phyloP scores from a whole-genome alignment of 1,140 invertebrate species.

The Pseudomyrmex flavicornis region DNA sequence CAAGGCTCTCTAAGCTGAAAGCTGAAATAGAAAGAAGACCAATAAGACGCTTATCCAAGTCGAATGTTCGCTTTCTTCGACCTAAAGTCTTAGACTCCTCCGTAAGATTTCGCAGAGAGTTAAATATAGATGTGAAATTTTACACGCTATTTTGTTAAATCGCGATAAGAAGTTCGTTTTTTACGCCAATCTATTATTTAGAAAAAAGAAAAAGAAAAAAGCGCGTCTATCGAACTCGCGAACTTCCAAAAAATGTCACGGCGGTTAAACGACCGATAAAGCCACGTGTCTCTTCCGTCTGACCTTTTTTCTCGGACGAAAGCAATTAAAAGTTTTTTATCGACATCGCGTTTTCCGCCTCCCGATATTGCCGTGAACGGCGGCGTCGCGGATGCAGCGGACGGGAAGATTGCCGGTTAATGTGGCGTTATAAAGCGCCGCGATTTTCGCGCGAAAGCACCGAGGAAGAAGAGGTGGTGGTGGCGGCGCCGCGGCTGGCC shows the following conservation, averaged over 20 bases:
- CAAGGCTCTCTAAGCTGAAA: too few species aligned
- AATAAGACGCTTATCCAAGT: too few species aligned
- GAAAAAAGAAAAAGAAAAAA: too few species aligned
- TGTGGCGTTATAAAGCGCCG: conserved; percentile 78
- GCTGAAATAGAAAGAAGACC: too few species aligned
- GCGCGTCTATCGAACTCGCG: not conserved
- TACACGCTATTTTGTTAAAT: too few species aligned
- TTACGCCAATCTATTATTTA: not conserved
- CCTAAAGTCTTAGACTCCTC: too few species aligned
- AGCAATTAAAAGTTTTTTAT: conserved; percentile 82
- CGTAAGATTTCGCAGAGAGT: too few species aligned
- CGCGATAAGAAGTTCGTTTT: too few species aligned
- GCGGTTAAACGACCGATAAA: conserved; percentile 60
- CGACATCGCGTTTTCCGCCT: conserved; percentile 61
- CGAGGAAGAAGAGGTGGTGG: not conserved
- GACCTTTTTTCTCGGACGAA: conserved; percentile 43
- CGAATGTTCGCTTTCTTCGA: too few species aligned
- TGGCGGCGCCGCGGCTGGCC: not conserved
- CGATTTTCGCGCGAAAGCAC: conserved; percentile 62
- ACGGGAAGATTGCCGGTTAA: conserved; percentile 80
- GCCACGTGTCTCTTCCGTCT: not conserved
- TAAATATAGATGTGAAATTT: too few species aligned
- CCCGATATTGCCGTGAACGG: conserved; percentile 25
- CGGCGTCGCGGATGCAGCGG: conserved; percentile 40
- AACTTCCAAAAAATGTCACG: conserved; percentile 34